A percentile compares a stretch with the other conserved stretches of the same genome.
Evolutionary conservation across 2,113 vertebrate species (phyloP).

Genomic region (Eurystomus gularis): DNA sequence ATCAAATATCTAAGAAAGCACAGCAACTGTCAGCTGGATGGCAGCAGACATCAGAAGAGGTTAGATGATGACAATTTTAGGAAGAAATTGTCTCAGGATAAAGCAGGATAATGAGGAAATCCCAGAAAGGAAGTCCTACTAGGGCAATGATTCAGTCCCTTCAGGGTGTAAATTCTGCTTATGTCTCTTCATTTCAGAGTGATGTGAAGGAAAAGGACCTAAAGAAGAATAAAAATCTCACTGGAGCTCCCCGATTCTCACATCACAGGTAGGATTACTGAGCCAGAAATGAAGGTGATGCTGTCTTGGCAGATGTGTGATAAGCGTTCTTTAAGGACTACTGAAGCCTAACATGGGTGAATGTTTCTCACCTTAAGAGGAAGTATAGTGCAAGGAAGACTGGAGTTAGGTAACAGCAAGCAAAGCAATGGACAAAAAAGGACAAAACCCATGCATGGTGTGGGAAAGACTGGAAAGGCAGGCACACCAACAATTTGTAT

Average conservation of each 20-base stretch:
- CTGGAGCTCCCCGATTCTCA: neutral
- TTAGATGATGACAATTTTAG: neutral
- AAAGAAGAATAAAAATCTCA: neutral
- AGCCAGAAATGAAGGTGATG: constrained; percentile 11
- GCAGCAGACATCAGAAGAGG: neutral
- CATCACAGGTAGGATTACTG: neutral
- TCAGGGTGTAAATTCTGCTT: neutral
- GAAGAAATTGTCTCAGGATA: neutral
- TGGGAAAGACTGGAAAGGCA: neutral
- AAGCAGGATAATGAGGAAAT: neutral
- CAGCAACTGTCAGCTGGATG: neutral
- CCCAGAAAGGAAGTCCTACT: neutral
- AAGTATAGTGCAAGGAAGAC: neutral
- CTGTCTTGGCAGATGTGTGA: neutral
- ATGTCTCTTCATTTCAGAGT: neutral
- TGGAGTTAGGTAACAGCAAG: neutral
- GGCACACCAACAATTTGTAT: neutral
- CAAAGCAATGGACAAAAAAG: neutral
- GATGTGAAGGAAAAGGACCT: neutral
- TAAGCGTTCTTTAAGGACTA: constrained; percentile 43
- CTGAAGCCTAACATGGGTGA: neutral
- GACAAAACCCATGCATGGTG: neutral
- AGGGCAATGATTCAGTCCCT: neutral
- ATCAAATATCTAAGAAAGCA: neutral
- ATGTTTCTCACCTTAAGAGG: neutral